phyloP scores from a whole-genome alignment of 2,888 invertebrate species.

The Cenopis cana region DNA sequence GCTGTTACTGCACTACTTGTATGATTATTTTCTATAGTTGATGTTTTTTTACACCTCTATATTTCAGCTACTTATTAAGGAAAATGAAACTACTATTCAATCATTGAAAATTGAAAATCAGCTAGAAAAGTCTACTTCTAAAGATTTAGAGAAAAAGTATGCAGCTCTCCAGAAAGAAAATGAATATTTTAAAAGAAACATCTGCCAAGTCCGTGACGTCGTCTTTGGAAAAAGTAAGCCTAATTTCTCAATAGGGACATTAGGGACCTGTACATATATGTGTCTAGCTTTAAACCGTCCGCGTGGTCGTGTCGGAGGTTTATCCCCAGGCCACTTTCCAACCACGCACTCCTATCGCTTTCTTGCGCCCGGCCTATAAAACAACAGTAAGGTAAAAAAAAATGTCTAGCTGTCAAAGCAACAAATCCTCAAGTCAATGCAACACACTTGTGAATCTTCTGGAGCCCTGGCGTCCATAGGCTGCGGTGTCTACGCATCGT shows the following conservation, averaged over 20 bases:
- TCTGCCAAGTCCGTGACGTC: slow-evolving; percentile 53
- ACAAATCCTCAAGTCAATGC: no score
- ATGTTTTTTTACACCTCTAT: slow-evolving; percentile 37
- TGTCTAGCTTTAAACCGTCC: no score
- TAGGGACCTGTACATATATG: no score
- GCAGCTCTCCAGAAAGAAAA: slow-evolving; percentile 55
- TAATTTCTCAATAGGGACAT: not conserved
- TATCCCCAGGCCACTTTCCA: no score
- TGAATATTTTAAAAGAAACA: slow-evolving; percentile 53
- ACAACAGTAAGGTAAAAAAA: no score
- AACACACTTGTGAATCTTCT: no score
- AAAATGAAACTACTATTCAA: slow-evolving; percentile 59
- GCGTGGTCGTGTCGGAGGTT: no score
- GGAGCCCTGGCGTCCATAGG: no score
- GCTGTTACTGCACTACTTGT: not conserved
- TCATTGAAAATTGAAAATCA: slow-evolving; percentile 58
- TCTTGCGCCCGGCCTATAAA: no score
- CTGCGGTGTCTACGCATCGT: no score
- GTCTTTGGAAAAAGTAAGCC: slow-evolving; percentile 62
- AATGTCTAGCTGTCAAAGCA: no score
- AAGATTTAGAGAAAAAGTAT: slow-evolving; percentile 51
- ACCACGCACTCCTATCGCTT: no score
- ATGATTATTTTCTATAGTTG: not conserved
- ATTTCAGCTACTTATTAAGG: slow-evolving; percentile 59
- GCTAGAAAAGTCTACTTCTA: slow-evolving; percentile 50